Evolutionary conservation across 2,797 vertebrate genomes (phyloP), one percentile per base, ranked within the genome.

Genomic region (Amblyopsis hoosieri): DNA sequence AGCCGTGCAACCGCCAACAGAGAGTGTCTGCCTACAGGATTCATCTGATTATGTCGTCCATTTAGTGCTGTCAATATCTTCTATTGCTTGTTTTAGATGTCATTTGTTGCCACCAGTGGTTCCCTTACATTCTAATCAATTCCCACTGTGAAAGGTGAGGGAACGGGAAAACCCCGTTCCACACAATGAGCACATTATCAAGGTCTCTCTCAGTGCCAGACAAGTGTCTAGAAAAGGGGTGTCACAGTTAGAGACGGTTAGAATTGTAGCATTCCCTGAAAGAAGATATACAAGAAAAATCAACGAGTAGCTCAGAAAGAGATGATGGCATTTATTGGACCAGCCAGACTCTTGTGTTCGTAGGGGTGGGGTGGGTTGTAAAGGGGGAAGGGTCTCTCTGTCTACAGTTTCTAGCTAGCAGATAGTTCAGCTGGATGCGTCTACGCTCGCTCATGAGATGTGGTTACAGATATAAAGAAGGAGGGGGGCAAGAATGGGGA

Each of bases 181-280:
- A 23, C 19, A 23, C 55, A 11, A 58, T 29, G 55, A 5, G 14
- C 12, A 45, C 31, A 71, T 69, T 23, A 76, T 87, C 71, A 81
- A 86, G 85, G 83, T 89, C 76, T 92, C 91, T 94, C 91, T 93
- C 85, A 86, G 90, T 92, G 92, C 87, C 82, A 87, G 86, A 90
- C 81, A 84, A 89, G 83, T 93, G 89, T 83, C 89, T 78, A 54
- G 89, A 80, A 76, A 81, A 74, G 75, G 81, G 83, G 75, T 83
- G 73, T 87, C 69, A 85, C 77, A 83, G 78, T 83, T 87, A 84
- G 73, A 85, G 67, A 88, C 70, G 69, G 81, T 82, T 78, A 79
- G 75, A 85, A 75, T 81, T 87, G 85, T 87, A 82, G 71, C 74
- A 88, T 88, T 91, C 79, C 86, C 85, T 89, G 77, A 78, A 89